Evolutionary conservation across 2,888 invertebrate species (phyloP), one percentile per base, ranked within the genome.

Genomic region (Tetheella fluctuosa): DNA sequence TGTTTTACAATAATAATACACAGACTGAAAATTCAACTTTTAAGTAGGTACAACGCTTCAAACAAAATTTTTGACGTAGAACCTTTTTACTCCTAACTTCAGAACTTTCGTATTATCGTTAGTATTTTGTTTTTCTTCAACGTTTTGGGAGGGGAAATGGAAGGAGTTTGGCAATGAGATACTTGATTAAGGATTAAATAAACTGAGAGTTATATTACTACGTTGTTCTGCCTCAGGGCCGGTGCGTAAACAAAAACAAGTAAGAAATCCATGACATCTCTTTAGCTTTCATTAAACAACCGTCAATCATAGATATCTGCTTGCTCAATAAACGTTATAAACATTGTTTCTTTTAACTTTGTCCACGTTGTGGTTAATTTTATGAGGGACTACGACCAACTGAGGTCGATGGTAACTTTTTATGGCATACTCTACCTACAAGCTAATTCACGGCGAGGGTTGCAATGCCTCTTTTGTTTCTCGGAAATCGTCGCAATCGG

Each of bases 281-380:
- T 73, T 69, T 67, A 64, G 64, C 70, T 76, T 81, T 82, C 85
- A 88, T 85, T 85, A 85, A 86, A 84, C 75, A 79, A 74, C 83
- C 84, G 87, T 88, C 88, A 88, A 81, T 88, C 89, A 88, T 77
- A 72, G 69, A 68, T 68, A 81, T 80, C 83, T 68, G 82, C 80
- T 83, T 81, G 81, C 80, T 84, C 84, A 83, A 88, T 88, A 88
- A 87, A 85, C 80, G 82, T 75, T 82, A 81, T 83, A 83, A 86
- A 84, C 81, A 84, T 80, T 83, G 83, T 85, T 85, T 81, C 77
- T 79, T 74, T 79, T 76, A 70, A 77, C 77, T 79, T 77, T 73
- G 68, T 73, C 73, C 69, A 60, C 54, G 59, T 60, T 60, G 28
- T 28, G 66, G 72, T 59, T 56, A 64, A 79, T 80, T 72, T 68